Evolutionary conservation across 1,140 invertebrate species (phyloP).

Genomic region (Apolygus lucorum): DNA sequence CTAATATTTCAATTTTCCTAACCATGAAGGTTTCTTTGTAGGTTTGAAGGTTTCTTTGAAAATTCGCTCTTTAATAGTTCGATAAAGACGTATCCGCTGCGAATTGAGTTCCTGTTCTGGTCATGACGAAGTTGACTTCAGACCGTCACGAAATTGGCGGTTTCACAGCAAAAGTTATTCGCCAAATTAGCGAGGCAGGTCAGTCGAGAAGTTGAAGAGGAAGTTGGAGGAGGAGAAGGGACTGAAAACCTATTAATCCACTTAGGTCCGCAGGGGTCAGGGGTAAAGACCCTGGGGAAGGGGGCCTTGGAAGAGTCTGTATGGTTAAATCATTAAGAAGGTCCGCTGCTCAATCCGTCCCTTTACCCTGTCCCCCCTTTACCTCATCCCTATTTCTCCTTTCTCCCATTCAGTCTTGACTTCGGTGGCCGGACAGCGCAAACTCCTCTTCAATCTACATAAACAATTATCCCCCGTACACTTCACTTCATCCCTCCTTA

Average conservation of each 20-base stretch:
- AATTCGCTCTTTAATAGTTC: too few relatives aligned
- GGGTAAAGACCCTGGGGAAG: not conserved
- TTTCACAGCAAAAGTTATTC: too few relatives aligned
- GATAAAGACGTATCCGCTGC: too few relatives aligned
- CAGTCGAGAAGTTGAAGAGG: not conserved
- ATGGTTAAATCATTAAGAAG: not conserved
- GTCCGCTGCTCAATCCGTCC: not conserved
- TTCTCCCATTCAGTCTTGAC: not conserved
- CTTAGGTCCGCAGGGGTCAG: not conserved
- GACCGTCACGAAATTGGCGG: too few relatives aligned
- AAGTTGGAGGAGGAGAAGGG: not conserved
- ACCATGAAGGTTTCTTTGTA: too few relatives aligned
- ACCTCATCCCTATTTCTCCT: not conserved
- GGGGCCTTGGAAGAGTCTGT: not conserved
- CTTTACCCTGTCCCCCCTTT: not conserved
- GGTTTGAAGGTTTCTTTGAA: too few relatives aligned
- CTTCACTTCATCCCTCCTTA: not conserved
- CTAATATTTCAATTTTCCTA: too few relatives aligned
- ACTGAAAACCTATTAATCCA: not conserved
- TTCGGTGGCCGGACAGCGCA: not conserved
- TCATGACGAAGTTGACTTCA: too few relatives aligned
- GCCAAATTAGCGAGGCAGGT: not conserved
- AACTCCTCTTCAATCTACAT: conserved; percentile 7
- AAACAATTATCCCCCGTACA: conserved; percentile 6
- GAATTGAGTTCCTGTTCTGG: too few relatives aligned